Evolutionary conservation across 2,797 vertebrate species (phyloP).

Genomic region (Aphelocoma californica): DNA sequence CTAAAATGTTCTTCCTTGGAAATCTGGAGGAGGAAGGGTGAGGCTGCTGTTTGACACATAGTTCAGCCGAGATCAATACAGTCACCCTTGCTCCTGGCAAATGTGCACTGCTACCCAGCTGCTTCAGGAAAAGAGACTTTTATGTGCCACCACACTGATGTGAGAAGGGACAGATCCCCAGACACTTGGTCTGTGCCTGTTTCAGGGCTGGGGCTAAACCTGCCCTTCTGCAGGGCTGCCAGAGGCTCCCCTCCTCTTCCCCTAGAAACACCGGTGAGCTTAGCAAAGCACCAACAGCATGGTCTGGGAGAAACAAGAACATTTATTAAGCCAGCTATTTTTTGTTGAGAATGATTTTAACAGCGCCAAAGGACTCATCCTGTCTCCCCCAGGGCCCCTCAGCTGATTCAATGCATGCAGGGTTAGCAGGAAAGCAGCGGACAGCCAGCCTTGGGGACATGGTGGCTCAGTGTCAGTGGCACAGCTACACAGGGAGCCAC

Average conservation of each 20-base stretch:
- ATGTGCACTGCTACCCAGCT: neutral
- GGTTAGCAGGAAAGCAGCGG: neutral
- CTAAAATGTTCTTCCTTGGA: neutral
- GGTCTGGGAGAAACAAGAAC: conserved; percentile 9
- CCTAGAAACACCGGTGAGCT: neutral
- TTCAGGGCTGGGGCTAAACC: neutral
- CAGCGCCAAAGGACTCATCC: neutral
- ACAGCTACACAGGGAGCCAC: neutral
- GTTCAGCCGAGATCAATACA: neutral
- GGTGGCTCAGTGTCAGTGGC: neutral
- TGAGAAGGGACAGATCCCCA: neutral
- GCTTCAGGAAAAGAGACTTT: neutral
- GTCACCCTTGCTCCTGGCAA: neutral
- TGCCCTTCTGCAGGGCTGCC: neutral
- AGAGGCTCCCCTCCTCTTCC: neutral
- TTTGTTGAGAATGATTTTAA: neutral
- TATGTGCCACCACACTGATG: neutral
- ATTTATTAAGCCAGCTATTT: conserved; percentile 47
- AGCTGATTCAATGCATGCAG: conserved; percentile 10
- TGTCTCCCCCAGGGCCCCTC: neutral
- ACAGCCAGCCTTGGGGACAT: neutral
- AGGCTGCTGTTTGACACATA: neutral
- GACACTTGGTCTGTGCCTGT: neutral
- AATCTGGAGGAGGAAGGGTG: neutral
- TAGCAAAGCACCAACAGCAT: neutral